These are phyloP conservation scores for Helarctos malayanus DNA, from an alignment of 2,797 vertebrate species.

Conservation along the genomic window DNA sequence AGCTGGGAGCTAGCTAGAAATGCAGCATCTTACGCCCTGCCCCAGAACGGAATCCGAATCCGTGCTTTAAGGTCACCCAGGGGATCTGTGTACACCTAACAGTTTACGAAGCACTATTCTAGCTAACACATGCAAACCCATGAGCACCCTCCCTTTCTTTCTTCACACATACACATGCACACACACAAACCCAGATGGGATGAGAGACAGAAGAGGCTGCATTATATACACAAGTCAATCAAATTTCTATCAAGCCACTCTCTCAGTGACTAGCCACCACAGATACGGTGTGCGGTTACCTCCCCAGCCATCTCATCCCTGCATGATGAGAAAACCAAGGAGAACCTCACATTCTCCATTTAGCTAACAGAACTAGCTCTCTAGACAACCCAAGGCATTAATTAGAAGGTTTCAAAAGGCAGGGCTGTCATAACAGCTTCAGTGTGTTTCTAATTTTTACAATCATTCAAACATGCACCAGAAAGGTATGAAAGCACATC, in stretches of 20 bases:
- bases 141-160: neutral
- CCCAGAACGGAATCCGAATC: neutral
- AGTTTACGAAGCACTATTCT: neutral
- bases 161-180: neutral
- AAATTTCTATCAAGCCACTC: neutral
- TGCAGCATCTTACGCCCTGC: neutral
- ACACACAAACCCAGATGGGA: neutral
- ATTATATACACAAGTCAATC: constrained; percentile 37
- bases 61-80: neutral
- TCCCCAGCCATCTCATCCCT: constrained; percentile 72
- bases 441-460: constrained; percentile 83
- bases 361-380: constrained; percentile 80
- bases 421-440: constrained; percentile 86
- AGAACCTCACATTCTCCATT: constrained; percentile 76
- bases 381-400: constrained; percentile 86
- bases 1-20: neutral
- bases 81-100: neutral
- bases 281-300: constrained; percentile 76
- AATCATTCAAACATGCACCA: constrained; percentile 79
- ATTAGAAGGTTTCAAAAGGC: constrained; percentile 88
- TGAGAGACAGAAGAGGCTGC: neutral
- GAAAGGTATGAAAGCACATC: constrained; percentile 77
- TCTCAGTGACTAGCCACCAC: neutral
- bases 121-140: neutral
- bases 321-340: constrained; percentile 77